Evolutionary conservation across 2,797 vertebrate genomes (phyloP).

Genomic region (Nannoperca obscura): DNA sequence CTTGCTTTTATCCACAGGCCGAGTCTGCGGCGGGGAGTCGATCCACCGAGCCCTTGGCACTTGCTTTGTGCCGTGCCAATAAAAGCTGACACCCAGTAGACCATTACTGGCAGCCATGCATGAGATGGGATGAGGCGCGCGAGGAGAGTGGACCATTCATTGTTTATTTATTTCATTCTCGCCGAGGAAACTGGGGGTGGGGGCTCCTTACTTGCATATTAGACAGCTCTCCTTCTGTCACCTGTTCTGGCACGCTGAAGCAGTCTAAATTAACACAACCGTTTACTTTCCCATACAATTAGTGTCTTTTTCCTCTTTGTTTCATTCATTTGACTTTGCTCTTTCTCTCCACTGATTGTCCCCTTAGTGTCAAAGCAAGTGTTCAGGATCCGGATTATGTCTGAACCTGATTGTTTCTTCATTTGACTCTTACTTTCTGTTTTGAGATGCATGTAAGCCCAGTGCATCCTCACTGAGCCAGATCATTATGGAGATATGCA

Average conservation of each 20-base stretch:
- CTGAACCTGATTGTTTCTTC: not conserved
- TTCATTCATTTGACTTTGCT: constrained; percentile 31
- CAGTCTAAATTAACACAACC: constrained; percentile 73
- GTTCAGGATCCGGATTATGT: constrained; percentile 1
- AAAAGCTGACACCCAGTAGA: constrained; percentile 88
- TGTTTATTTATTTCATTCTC: constrained; percentile 88
- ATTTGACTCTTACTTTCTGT: constrained; percentile 12
- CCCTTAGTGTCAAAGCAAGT: constrained; percentile 5
- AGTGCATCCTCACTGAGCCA: not conserved
- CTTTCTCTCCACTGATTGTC: not conserved
- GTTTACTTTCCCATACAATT: constrained; percentile 55
- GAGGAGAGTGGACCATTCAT: constrained; percentile 86
- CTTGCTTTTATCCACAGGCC: constrained; percentile 89
- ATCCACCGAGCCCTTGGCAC: constrained; percentile 84
- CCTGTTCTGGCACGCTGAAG: constrained; percentile 77
- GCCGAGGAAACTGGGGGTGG: constrained; percentile 58
- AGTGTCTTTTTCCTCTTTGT: constrained; percentile 25
- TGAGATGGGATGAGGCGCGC: constrained; percentile 89
- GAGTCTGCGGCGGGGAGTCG: constrained; percentile 79
- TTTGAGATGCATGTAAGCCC: not conserved
- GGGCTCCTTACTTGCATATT: constrained; percentile 67
- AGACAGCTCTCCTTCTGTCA: constrained; percentile 77
- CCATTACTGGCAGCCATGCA: constrained; percentile 89
- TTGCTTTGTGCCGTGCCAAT: constrained; percentile 88
- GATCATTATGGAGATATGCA: not conserved